A percentile compares a stretch with the other conserved stretches of the same genome.
Conservation (phyloP, 2,888 invertebrate species). For the Ochropleura plecta region DNA sequence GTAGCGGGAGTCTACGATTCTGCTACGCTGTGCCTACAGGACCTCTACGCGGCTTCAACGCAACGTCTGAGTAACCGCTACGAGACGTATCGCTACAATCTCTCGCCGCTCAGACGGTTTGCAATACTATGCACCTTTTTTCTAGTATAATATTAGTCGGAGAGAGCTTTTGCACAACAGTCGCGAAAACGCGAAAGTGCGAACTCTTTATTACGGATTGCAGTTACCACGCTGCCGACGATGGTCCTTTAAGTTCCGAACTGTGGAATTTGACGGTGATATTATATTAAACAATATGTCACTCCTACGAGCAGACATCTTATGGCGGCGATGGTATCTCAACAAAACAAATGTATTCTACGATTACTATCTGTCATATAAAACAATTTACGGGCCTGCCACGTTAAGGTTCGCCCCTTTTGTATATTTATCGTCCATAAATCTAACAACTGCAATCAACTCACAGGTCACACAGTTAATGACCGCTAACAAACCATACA, state of each 20-base stretch:
- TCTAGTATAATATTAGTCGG: no score
- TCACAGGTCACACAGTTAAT: slow-evolving; percentile 72
- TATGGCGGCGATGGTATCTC: slow-evolving; percentile 77
- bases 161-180: no score
- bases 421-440: slow-evolving; percentile 80
- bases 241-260: neutral
- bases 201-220: neutral
- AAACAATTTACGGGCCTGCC: slow-evolving; percentile 82
- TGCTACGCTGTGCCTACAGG: slow-evolving; percentile 26
- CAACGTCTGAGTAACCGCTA: neutral
- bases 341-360: slow-evolving; percentile 72
- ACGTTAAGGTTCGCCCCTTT: slow-evolving; percentile 77
- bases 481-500: slow-evolving; percentile 69
- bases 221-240: neutral
- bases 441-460: slow-evolving; percentile 75
- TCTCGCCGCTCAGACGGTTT: neutral
- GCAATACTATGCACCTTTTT: neutral
- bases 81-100: slow-evolving; percentile 10
- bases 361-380: slow-evolving; percentile 78
- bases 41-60: slow-evolving; percentile 18
- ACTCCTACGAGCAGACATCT: slow-evolving; percentile 35
- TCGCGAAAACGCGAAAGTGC: no score
- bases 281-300: slow-evolving; percentile 53
- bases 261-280: slow-evolving; percentile 33
- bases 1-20: neutral